Base-by-base conservation (phyloP, 2,888 invertebrate species). In the Tineola bisselliella region DNA sequence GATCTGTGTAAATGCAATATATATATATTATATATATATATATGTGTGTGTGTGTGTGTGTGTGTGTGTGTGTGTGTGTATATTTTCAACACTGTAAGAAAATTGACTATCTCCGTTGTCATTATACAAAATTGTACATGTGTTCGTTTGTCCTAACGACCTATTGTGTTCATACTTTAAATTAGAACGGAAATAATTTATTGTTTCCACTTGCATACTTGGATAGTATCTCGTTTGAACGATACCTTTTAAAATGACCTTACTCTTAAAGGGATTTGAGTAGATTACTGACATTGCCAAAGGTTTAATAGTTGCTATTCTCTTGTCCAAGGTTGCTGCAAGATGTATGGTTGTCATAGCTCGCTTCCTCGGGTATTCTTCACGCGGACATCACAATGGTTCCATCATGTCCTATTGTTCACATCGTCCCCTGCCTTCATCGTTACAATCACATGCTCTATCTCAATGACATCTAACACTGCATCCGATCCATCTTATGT, bases 401-500 rank as follows among this genome's bases (percentile, higher is more conserved):
- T 66, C 69, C 70, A 74, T 67, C 67, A 66, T 66, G 69, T 52
- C 66, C 77, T 72, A 81, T 82, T 82, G 82, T 82, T 77, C 70
- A 67, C 66, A 61, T 65, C 66, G 64, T 68, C 64, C 66, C 31
- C 54, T 48, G 65, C 65, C 44, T 48, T 65, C 65, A 62, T 64
- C 62, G 44, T 62, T 63, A 75, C 79, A 76, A 79, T 79, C 71
- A 73, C 64, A 62, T 64, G 66, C 65, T 65, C 69, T 81, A 84
- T 84, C 83, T 81, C 82, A 84, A 83, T 83, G 82, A 79, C 83
- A 84, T 84, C 82, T 73, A 68, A 66, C 66, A 68, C 69, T 70
- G 70, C 67, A 30, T 56, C 30, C 69, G 68, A 73, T 71, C 71
- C 73, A 71, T 77, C 74, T 72, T 70, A 66, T 69, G 70, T 54